A percentile compares a stretch with the other conserved stretches of the same genome.
phyloP scores from a whole-genome alignment of 2,797 vertebrate species.

The Squalus acanthias region DNA sequence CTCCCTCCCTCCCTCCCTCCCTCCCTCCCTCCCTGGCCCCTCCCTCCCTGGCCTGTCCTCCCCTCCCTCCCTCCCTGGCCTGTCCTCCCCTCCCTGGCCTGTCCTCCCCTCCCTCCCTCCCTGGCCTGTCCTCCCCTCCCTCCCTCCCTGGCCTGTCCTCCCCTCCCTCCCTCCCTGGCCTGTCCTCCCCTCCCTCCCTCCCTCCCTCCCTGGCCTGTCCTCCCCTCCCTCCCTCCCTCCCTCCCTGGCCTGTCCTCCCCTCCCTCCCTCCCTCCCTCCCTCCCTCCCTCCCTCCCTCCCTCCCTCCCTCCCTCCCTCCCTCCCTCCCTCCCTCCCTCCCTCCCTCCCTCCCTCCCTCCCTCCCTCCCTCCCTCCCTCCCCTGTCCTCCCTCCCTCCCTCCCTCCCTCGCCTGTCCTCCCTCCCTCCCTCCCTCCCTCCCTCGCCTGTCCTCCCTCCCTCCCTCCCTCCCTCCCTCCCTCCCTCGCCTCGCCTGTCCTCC shows the following conservation, averaged over 20 bases:
- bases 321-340: background rate
- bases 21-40: no score
- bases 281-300: background rate
- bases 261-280: background rate
- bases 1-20: background rate
- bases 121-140: background rate
- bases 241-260: background rate
- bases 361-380: no score
- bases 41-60: background rate
- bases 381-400: background rate
- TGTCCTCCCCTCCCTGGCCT: no score
- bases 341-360: background rate
- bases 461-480: no score
- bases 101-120: no score
- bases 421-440: no score
- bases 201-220: background rate
- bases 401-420: background rate
- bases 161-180: no score
- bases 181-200: no score
- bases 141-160: background rate
- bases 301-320: background rate
- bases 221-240: no score
- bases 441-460: background rate
- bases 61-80: background rate
- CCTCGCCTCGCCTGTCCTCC: background rate